Base-by-base conservation (phyloP, 2,113 vertebrate genomes). In the Grallaria varia region DNA sequence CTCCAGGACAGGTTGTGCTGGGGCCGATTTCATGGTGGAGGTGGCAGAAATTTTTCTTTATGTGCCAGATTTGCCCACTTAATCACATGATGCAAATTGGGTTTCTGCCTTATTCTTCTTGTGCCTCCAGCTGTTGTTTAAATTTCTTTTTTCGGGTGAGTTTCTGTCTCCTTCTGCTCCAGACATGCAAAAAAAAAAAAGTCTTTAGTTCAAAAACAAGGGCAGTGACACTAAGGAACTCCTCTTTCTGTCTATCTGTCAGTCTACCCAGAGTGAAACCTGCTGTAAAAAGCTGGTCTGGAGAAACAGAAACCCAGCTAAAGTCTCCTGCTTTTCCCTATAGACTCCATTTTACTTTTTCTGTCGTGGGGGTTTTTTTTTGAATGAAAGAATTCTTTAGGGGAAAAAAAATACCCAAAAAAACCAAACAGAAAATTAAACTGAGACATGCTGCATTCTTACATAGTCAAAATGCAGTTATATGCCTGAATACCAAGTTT, bases 81-180 rank as follows among this genome's bases (percentile, higher is more conserved):
- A 17, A 67, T 77, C 37, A 21, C 62, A 14, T 39, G 86, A 87
- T 96, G 85, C 92, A 97, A 94, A 95, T 68, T 90, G 76, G 90
- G 85, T 95, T 94, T 96, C 95, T 86, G 31, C 44, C 35, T 81
- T 90, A 87, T 62, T 88, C 49, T 52, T 89, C 44, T 75, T 82
- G 24, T 93, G 56, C 58, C 59, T 83, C 75, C 50, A n/a, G 28
- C 23, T 50, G 0, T 45, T 60, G 68, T 58, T 77, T 53, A 39
- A 60, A 53, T 92, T 77, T 56, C 14, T 45, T 64, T 93, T 77
- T 82, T 78, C 0, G 7, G 44, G 86, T 56, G 35, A 90, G 60
- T 78, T 93, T 91, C 78, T 92, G 37, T 49, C 56, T 90, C 68
- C 39, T 83, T 44, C 17, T 44, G 24, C 64, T 89, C 69, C 76